Evolutionary conservation across 2,888 invertebrate genomes (phyloP), one percentile per base, ranked within the genome.

Genomic region (Aphidoletes aphidimyza): DNA sequence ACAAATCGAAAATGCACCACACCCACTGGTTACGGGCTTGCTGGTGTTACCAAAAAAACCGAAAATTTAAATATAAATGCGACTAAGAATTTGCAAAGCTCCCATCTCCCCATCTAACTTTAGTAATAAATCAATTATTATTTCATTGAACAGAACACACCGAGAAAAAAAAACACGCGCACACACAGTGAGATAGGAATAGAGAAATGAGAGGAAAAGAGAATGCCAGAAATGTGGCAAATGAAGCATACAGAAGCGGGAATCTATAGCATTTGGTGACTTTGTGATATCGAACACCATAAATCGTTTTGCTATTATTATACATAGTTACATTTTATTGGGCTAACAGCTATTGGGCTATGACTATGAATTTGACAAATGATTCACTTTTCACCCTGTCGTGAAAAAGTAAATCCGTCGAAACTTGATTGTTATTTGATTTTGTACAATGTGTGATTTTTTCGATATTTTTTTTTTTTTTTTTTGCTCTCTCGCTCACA

Each of bases 81-180:
- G n/a, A n/a, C n/a, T n/a, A n/a, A n/a, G 14, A 69, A 54, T 54
- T 54, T n/a, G 22, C 54, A 54, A 34, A 54, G 22, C n/a, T n/a
- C n/a, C 26, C 11, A 54, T 54, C 22, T 19, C 54, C 26, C 2
- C 30, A 2, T 30, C 69, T 30, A 3, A 30, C 17, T 69, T 69
- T 30, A 69, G 34, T 17, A 30, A 69, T 69, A 69, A 69, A 69
- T 69, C 34, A 69, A 30, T 69, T 69, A 69, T 34, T 69, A 30
- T 69, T 30, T 2, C 30, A 47, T 2, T 8, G 39, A 39, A 11
- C 5, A 11, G 11, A 11, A 39, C 6, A 39, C 11, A 39, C 6
- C 5, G 39, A 22, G 47, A 47, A 14, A 22, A 0, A 22, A n/a
- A n/a, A n/a, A n/a, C n/a, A n/a, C n/a, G n/a, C n/a, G n/a, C n/a